These are phyloP conservation scores for Macaria notata DNA, from an alignment of 2,888 invertebrate species.

Conservation along the genomic window DNA sequence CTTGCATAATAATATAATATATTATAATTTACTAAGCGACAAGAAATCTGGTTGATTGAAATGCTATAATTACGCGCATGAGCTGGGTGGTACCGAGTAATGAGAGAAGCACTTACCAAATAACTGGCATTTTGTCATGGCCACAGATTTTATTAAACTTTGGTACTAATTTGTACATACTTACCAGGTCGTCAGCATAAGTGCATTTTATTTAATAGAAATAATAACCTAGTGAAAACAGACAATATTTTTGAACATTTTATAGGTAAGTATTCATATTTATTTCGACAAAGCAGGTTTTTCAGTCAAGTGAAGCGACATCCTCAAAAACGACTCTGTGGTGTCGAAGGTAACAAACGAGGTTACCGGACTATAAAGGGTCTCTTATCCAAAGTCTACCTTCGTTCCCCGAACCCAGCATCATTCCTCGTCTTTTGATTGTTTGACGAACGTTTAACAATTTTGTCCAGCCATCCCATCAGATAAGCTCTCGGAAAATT, in stretches of 20 bases:
- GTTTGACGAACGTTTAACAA: conserved; percentile 14
- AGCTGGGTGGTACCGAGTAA: conserved; percentile 37
- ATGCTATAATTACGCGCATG: conserved; percentile 26
- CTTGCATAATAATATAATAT: no score
- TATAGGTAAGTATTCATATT: neutral
- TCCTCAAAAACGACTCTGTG: conserved; percentile 8
- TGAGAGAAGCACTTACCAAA: neutral
- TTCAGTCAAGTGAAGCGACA: no score
- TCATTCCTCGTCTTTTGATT: neutral
- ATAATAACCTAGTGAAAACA: no score
- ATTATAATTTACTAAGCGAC: no score
- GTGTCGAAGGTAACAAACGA: no score
- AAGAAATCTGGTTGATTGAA: conserved; percentile 3
- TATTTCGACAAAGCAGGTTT: conserved; percentile 1
- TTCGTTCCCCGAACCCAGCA: conserved; percentile 12
- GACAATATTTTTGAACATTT: no score
- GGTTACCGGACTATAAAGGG: no score
- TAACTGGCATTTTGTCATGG: no score
- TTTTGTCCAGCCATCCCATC: conserved; percentile 13
- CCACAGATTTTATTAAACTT: no score
- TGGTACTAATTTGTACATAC: no score
- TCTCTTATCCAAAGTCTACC: conserved; percentile 10
- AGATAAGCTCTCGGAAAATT: conserved; percentile 15
- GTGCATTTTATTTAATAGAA: no score
- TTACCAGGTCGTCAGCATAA: no score